Percentiles rank a stretch among this genome's conserved stretches.
phyloP scores from a whole-genome alignment of 2,797 vertebrate genomes.

The Chloroceryle amazona region DNA sequence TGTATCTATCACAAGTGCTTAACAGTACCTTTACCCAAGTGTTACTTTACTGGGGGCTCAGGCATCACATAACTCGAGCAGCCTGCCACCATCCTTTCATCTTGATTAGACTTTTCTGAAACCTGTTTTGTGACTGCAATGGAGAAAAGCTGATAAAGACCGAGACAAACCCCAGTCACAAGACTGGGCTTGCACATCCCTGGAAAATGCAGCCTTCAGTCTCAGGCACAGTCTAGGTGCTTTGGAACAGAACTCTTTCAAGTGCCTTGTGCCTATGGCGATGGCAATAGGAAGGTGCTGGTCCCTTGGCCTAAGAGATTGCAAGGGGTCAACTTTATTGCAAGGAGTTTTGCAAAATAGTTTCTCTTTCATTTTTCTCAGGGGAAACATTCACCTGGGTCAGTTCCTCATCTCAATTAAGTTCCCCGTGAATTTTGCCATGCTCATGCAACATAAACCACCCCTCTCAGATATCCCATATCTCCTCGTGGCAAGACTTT shows the following conservation, averaged over 20 bases:
- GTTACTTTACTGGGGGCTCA: not conserved
- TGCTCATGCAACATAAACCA: not conserved
- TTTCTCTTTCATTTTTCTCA: not conserved
- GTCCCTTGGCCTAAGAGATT: not conserved
- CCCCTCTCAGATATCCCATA: accelerated
- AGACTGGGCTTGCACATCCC: not conserved
- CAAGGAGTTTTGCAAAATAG: not conserved
- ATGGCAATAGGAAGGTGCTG: not conserved
- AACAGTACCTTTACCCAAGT: not conserved
- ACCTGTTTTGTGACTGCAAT: not conserved
- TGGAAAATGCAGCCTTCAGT: not conserved
- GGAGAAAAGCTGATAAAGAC: not conserved
- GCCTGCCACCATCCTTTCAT: not conserved
- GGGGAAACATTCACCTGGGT: not conserved
- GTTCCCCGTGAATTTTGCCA: not conserved
- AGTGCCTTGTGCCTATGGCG: not conserved
- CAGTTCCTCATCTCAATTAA: not conserved
- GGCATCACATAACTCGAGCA: not conserved
- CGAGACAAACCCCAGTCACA: not conserved
- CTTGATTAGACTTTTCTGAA: not conserved
- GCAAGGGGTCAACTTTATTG: not conserved
- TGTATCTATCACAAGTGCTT: not conserved
- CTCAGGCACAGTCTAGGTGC: not conserved
- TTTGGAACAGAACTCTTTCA: not conserved
- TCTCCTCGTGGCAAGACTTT: not conserved